phyloP scores from a whole-genome alignment of 2,888 invertebrate genomes.

The Ceramica pisi region DNA sequence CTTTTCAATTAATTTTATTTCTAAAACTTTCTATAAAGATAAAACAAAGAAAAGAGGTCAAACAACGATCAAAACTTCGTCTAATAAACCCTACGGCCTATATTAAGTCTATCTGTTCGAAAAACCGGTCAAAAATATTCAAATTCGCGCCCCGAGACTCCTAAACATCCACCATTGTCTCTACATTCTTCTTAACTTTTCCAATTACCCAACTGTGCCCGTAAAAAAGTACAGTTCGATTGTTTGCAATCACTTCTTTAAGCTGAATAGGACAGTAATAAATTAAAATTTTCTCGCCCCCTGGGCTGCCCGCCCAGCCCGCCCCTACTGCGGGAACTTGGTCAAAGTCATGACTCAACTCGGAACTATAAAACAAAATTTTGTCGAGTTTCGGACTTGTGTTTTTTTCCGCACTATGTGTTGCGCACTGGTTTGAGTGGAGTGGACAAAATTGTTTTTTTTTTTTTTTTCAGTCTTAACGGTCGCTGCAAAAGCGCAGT shows the following conservation, averaged over 20 bases:
- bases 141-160: constrained; percentile 13
- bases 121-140: constrained; percentile 18
- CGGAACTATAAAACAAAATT: constrained; percentile 30
- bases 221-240: constrained; percentile 69
- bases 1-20: background rate
- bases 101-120: constrained; percentile 13
- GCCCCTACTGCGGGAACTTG: constrained; percentile 46
- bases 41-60: background rate
- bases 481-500: too few relatives aligned
- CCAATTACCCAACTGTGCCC: constrained; percentile 68
- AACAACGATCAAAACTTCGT: constrained; percentile 1
- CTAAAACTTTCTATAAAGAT: background rate
- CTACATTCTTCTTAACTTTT: constrained; percentile 66
- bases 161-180: constrained; percentile 56
- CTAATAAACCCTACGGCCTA: constrained; percentile 1
- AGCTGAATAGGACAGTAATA: constrained; percentile 65
- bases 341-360: constrained; percentile 50
- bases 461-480: background rate
- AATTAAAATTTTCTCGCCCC: constrained; percentile 68
- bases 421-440: too few relatives aligned
- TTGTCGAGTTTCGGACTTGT: background rate
- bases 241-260: constrained; percentile 64
- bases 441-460: background rate
- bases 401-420: constrained; percentile 10
- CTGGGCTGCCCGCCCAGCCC: too few relatives aligned